These are phyloP conservation scores for Acrocephalus scirpaceus DNA, from an alignment of 2,797 vertebrate species.

Conservation along the genomic window DNA sequence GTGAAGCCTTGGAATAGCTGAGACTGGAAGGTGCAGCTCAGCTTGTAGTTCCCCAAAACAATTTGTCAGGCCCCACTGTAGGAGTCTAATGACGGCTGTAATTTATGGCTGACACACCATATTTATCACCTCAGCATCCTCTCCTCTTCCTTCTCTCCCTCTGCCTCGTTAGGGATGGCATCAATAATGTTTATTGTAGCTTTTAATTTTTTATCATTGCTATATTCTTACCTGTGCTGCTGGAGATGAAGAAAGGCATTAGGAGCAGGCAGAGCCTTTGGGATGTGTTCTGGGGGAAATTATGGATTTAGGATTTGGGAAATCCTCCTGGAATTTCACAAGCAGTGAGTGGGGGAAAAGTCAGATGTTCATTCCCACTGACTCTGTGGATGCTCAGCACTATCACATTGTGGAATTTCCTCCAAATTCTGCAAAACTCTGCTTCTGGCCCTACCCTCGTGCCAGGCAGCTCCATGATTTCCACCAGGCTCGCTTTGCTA, in stretches of 20 bases:
- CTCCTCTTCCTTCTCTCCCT: conserved; percentile 16
- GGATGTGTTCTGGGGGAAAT: neutral
- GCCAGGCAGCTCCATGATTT: neutral
- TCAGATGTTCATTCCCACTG: fast-evolving
- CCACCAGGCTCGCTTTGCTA: neutral
- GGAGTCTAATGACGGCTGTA: conserved; percentile 59
- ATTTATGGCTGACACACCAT: conserved; percentile 60
- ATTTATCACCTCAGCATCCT: conserved; percentile 53
- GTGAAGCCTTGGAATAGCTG: neutral
- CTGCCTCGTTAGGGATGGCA: conserved; percentile 60
- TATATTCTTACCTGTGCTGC: conserved; percentile 59
- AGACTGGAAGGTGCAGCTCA: neutral
- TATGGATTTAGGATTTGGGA: neutral
- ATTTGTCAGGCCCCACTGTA: conserved; percentile 50
- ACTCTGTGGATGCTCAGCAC: neutral
- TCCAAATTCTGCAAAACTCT: fast-evolving
- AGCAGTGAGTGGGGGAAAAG: fast-evolving
- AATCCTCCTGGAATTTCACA: neutral
- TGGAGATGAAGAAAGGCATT: conserved; percentile 21
- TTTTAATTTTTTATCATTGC: conserved; percentile 71
- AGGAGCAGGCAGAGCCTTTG: conserved; percentile 1
- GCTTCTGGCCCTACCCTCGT: fast-evolving
- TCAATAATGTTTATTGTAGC: conserved; percentile 74
- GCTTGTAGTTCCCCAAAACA: conserved; percentile 26
- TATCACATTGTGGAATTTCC: fast-evolving